Evolutionary conservation across 2,113 vertebrate species (phyloP).

Genomic region (Cricetomys ansorgei): DNA sequence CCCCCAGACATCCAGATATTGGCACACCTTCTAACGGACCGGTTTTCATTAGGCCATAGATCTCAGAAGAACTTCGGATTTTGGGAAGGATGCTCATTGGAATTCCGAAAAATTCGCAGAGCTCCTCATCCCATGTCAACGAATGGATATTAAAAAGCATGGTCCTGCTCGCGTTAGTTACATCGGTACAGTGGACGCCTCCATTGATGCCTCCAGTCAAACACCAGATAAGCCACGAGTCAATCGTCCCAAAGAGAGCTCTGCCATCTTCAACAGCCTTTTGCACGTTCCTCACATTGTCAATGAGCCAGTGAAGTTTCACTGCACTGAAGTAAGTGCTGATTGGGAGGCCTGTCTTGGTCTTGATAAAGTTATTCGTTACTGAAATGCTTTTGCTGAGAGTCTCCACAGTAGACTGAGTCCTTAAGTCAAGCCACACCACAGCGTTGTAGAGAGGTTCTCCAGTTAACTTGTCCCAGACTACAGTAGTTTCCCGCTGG

Average conservation of each 20-base stretch:
- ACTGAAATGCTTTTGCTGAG: neutral
- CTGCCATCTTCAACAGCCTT: neutral
- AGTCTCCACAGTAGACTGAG: neutral
- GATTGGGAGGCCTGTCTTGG: neutral
- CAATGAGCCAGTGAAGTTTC: constrained; percentile 17
- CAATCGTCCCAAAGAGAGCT: neutral
- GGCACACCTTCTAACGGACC: neutral
- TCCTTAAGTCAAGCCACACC: constrained; percentile 82
- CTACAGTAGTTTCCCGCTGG: constrained; percentile 96
- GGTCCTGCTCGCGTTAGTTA: constrained; percentile 96
- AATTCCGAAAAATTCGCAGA: constrained; percentile 84
- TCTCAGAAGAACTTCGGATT: constrained; percentile 29
- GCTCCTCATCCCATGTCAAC: constrained; percentile 94
- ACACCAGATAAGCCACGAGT: constrained; percentile 88
- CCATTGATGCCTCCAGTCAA: constrained; percentile 93
- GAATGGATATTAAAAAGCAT: constrained; percentile 98
- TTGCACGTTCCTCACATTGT: neutral
- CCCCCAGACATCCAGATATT: neutral
- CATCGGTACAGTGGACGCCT: constrained; percentile 95
- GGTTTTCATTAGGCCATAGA: constrained; percentile 14
- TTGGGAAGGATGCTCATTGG: neutral
- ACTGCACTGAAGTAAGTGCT: constrained; percentile 29
- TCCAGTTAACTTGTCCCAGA: constrained; percentile 96
- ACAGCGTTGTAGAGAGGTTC: constrained; percentile 94
- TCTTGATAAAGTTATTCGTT: neutral